Conservation (phyloP, 2,797 vertebrate genomes). For the Eupleurogrammus muticus region DNA sequence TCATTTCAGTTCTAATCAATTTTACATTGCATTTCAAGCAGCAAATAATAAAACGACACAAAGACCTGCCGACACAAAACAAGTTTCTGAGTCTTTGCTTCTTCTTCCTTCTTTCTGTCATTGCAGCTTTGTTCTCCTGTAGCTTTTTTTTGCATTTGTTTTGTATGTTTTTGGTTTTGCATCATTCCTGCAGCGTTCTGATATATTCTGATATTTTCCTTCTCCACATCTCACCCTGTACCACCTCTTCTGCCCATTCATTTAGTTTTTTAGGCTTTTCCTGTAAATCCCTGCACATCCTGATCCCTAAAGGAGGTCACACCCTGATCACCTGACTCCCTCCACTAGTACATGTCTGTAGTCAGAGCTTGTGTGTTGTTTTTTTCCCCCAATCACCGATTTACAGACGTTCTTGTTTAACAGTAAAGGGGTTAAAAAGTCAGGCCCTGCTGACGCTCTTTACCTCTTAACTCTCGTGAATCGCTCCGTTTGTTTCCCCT, state of each 20-base stretch:
- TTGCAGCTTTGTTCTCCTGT: too few relatives aligned
- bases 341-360: slow-evolving; percentile 75
- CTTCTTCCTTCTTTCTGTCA: too few relatives aligned
- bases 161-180: slow-evolving; percentile 28
- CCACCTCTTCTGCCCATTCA: slow-evolving; percentile 66
- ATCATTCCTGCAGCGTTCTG: slow-evolving; percentile 33
- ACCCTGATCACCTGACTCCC: slow-evolving; percentile 79
- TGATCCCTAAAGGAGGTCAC: slow-evolving; percentile 81
- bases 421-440: slow-evolving; percentile 55
- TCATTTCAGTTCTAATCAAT: too few relatives aligned
- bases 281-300: slow-evolving; percentile 80
- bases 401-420: slow-evolving; percentile 56
- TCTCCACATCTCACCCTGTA: slow-evolving; percentile 63
- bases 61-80: too few relatives aligned
- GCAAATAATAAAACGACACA: too few relatives aligned
- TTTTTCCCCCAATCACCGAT: slow-evolving; percentile 72
- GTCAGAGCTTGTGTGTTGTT: slow-evolving; percentile 76
- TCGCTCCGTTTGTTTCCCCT: slow-evolving; percentile 71
- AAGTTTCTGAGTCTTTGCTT: too few relatives aligned
- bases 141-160: too few relatives aligned
- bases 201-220: slow-evolving; percentile 68
- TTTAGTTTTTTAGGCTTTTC: slow-evolving; percentile 76
- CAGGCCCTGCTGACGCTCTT: slow-evolving; percentile 65
- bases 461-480: slow-evolving; percentile 61
- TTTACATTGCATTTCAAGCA: too few relatives aligned